phyloP scores from a whole-genome alignment of 2,888 invertebrate genomes.

The Thera britannica region DNA sequence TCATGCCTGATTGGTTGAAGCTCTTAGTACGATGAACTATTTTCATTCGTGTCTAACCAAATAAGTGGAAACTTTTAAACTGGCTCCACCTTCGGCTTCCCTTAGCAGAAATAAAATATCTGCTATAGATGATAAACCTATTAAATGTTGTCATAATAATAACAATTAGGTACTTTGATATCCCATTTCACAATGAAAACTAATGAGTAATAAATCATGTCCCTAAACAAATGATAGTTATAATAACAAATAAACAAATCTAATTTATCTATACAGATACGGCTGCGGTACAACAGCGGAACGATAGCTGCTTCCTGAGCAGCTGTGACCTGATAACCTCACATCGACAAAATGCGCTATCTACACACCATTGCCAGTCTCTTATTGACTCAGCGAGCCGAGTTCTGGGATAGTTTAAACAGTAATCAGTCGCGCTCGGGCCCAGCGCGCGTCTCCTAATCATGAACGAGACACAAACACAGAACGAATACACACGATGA shows the following conservation, averaged over 20 bases:
- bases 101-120: too few species aligned
- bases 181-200: constrained; percentile 6
- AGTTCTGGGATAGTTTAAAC: constrained; percentile 46
- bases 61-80: background rate
- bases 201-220: constrained; percentile 21
- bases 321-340: constrained; percentile 76
- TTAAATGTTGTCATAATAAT: background rate
- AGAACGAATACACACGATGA: constrained; percentile 7
- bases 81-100: background rate
- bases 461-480: constrained; percentile 31
- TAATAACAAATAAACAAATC: constrained; percentile 54
- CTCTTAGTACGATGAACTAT: constrained; percentile 28
- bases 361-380: constrained; percentile 59
- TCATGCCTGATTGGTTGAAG: constrained; percentile 28
- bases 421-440: constrained; percentile 64
- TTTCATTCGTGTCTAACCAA: constrained; percentile 16
- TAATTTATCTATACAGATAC: constrained; percentile 69
- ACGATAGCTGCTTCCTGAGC: constrained; percentile 78
- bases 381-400: constrained; percentile 56
- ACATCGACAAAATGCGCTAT: constrained; percentile 76
- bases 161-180: background rate
- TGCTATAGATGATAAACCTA: background rate
- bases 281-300: constrained; percentile 51
- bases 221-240: constrained; percentile 24
- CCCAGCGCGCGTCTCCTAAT: constrained; percentile 61